A percentile compares a stretch with the other conserved stretches of the same genome.
phyloP scores from a whole-genome alignment of 2,888 invertebrate genomes.

The Kuschelorhynchus macadamiae region DNA sequence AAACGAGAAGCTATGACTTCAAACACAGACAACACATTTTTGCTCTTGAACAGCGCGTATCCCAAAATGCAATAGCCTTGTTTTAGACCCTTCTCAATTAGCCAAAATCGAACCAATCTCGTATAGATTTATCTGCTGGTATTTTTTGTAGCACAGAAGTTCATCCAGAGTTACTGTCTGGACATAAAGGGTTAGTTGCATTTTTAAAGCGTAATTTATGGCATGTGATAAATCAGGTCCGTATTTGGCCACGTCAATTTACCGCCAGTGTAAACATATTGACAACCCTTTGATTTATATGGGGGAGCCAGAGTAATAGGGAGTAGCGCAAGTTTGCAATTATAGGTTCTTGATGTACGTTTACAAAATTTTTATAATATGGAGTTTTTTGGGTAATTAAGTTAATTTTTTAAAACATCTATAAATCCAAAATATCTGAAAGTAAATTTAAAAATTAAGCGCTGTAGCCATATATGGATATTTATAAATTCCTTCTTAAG shows the following conservation, averaged over 20 bases:
- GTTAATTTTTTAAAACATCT: too few species aligned
- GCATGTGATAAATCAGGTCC: conserved; percentile 42
- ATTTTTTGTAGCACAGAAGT: conserved; percentile 24
- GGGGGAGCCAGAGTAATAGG: conserved; percentile 14
- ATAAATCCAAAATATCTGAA: too few species aligned
- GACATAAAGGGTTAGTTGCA: conserved; percentile 39
- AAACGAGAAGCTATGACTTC: not conserved
- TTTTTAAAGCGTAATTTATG: conserved; percentile 47
- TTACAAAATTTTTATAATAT: too few species aligned
- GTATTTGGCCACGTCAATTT: conserved; percentile 45
- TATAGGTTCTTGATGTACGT: too few species aligned
- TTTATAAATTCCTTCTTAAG: too few species aligned
- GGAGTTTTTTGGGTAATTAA: too few species aligned
- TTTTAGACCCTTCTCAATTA: conserved; percentile 15
- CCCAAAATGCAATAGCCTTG: conserved; percentile 24
- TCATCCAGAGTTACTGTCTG: conserved; percentile 27
- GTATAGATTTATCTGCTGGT: conserved; percentile 25
- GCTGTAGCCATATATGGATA: too few species aligned
- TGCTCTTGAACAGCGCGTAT: not conserved
- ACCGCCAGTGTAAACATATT: conserved; percentile 49
- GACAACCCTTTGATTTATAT: conserved; percentile 46
- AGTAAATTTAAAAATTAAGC: too few species aligned
- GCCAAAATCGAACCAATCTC: conserved; percentile 17
- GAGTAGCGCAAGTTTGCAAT: not conserved
- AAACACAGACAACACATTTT: not conserved